Percentiles rank a stretch among this genome's conserved stretches.
Conservation (phyloP, 1,140 invertebrate genomes). For the Zaprionus tsacasi region DNA sequence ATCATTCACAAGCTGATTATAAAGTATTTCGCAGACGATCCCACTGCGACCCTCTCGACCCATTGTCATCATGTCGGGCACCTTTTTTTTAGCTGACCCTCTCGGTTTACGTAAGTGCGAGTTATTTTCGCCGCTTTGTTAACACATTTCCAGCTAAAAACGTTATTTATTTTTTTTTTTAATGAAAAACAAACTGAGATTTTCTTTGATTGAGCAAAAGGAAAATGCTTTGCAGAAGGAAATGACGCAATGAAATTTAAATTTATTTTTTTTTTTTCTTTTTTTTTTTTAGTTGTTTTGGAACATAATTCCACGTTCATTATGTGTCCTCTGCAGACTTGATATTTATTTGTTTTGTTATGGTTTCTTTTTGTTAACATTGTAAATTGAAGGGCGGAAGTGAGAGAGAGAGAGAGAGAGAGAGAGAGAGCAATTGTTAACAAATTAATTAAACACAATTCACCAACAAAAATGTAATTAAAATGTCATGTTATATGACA, state of each 20-base stretch:
- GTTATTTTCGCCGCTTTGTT: conserved; percentile 20
- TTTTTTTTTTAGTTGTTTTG: conserved; percentile 1
- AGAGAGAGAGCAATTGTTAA: not conserved
- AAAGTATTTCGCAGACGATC: conserved; percentile 17
- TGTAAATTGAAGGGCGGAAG: not conserved
- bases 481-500: conserved; percentile 28
- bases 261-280: not conserved
- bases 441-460: conserved; percentile 13
- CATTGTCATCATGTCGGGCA: conserved; percentile 34
- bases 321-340: conserved; percentile 35
- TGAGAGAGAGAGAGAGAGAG: no score
- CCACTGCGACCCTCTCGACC: not conserved
- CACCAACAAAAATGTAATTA: conserved; percentile 31
- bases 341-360: not conserved
- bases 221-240: not conserved
- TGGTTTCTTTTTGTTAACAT: not conserved
- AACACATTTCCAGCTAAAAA: conserved; percentile 13
- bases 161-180: conserved; percentile 19
- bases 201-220: not conserved
- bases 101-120: conserved; percentile 20
- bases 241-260: not conserved
- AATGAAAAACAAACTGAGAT: conserved; percentile 35
- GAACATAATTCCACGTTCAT: conserved; percentile 8
- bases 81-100: conserved; percentile 29
- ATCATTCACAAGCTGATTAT: conserved; percentile 53